Conservation (phyloP, 2,113 vertebrate species). For the Nyctibius bracteatus region DNA sequence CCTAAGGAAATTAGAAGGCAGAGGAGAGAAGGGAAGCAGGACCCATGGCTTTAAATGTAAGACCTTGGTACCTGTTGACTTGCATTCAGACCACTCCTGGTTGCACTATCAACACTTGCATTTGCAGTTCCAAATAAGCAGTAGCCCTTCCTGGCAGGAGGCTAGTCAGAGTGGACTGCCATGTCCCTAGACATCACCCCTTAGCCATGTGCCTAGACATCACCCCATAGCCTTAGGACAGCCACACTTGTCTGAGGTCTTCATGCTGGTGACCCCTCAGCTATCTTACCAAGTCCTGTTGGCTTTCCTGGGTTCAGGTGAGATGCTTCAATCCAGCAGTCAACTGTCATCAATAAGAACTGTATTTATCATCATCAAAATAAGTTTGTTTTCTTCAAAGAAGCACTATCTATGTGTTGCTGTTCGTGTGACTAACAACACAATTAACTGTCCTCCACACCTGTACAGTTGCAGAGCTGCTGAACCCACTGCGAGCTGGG, state of each 20-base stretch:
- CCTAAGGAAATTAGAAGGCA: background rate
- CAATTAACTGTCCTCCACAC: background rate
- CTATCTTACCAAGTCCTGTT: background rate
- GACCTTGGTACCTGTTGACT: background rate
- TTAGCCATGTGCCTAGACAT: background rate
- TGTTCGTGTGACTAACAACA: background rate
- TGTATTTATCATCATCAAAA: background rate
- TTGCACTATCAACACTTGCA: background rate
- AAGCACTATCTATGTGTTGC: background rate
- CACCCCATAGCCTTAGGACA: fast-evolving
- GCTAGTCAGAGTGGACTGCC: background rate
- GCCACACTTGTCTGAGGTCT: background rate
- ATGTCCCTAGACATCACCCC: background rate
- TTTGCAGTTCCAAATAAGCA: background rate
- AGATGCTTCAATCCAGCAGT: background rate
- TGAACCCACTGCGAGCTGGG: background rate
- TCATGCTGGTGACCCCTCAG: background rate
- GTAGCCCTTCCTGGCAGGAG: background rate
- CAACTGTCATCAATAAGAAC: background rate
- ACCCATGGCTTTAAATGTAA: background rate
- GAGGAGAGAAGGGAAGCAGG: background rate
- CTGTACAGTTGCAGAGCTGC: background rate
- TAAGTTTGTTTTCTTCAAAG: background rate
- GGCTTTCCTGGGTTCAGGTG: background rate
- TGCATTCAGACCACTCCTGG: background rate